Evolutionary conservation across 2,113 vertebrate species (phyloP), one percentile per base, ranked within the genome.

Genomic region (Zosterops pallidus): DNA sequence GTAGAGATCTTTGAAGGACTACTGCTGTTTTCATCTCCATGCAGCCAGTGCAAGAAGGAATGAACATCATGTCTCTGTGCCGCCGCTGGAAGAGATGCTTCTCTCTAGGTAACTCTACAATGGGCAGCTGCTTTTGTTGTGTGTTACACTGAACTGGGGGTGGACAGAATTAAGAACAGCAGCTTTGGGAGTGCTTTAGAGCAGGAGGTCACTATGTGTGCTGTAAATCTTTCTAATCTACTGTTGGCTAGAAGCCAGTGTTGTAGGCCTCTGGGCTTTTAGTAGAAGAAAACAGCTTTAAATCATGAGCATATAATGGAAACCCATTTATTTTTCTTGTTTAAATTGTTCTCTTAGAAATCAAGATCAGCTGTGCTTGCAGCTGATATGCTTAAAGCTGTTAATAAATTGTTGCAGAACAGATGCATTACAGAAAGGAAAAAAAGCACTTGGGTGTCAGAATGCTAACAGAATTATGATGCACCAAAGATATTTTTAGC

Each of bases 41-140:
- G 86, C 41, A 24, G 39, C 59, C 83, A 33, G 22, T 57, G 69
- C 75, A 19, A 86, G 95, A 56, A 80, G 81, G 77, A 67, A 47
- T 3, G 59, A 53, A 28, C 28, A 21, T 31, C 78, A 96, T 96
- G 97, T 79, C 91, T 86, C 57, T 92, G 82, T 39, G 88, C 53
- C 53, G 0, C 19, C 24, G 53, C 91, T 97, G 97, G 96, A 98
- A 90, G 84, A 96, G 93, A 89, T 95, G 77, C 70, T 44, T 93
- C 84, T 94, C 91, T 47, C 82, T 96, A 97, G 97, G 97, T 98
- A 97, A 98, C 56, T 92, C 69, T 52, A 57, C 78, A 50, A 35
- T 81, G 80, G 65, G 55, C 62, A 83, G 80, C 49, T 64, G 53
- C 63, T 92, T 86, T 69, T 71, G 50, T 79, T 83, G 53, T 42